A percentile compares a stretch with the other conserved stretches of the same genome.
Conservation (phyloP, 2,113 vertebrate genomes). For the Candoia aspera region DNA sequence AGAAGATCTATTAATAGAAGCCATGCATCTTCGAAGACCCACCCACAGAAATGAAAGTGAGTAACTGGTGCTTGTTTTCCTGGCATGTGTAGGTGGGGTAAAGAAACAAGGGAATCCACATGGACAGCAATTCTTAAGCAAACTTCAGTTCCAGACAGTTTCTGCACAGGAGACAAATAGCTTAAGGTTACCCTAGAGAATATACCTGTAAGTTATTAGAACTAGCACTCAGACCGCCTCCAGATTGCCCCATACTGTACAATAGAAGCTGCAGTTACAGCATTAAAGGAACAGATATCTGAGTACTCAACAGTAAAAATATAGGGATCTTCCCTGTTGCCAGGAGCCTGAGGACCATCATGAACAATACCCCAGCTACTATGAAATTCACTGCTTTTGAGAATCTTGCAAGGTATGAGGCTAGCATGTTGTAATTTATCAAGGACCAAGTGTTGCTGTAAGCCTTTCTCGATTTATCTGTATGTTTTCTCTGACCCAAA, state of each 20-base stretch:
- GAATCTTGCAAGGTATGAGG: neutral
- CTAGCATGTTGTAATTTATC: neutral
- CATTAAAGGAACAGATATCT: too few relatives aligned
- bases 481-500: neutral
- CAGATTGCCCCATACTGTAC: neutral
- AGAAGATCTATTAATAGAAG: neutral
- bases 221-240: neutral
- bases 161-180: neutral
- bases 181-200: neutral
- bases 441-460: neutral
- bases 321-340: neutral
- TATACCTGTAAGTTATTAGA: neutral
- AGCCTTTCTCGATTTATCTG: neutral
- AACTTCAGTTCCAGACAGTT: neutral
- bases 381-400: neutral
- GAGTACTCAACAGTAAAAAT: neutral
- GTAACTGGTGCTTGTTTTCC: neutral
- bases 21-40: neutral
- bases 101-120: neutral
- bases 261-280: neutral
- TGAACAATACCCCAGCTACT: neutral
- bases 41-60: neutral
- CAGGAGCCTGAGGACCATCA: neutral
- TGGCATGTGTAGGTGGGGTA: neutral
- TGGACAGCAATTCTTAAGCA: neutral